phyloP scores from a whole-genome alignment of 1,140 invertebrate species.

The Ganaspis sp. region DNA sequence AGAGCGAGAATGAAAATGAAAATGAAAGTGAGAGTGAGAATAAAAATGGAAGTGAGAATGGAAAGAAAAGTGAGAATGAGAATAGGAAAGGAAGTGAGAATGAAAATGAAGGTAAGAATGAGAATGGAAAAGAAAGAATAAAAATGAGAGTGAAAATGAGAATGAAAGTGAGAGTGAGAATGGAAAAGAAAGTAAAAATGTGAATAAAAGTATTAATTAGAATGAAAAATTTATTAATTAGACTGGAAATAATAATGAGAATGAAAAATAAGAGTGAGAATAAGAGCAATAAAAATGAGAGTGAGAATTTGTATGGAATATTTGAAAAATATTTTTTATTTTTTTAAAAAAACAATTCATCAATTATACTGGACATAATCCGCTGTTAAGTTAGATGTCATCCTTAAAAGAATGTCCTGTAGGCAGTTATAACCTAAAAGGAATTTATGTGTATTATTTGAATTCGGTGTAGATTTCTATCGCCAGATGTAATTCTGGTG shows the following conservation, averaged over 20 bases:
- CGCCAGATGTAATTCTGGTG: conserved; percentile 64
- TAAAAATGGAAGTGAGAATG: conserved; percentile 7
- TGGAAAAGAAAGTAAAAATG: neutral
- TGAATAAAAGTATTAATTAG: neutral
- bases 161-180: conserved; percentile 23
- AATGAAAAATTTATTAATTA: neutral
- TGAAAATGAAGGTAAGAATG: neutral
- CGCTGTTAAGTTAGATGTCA: no score
- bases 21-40: no score
- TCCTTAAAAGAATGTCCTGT: neutral
- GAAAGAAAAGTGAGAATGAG: conserved; percentile 20
- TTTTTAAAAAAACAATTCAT: no score
- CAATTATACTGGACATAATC: no score
- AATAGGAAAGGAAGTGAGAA: no score
- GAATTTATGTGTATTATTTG: conserved; percentile 60
- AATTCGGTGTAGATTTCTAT: conserved; percentile 66
- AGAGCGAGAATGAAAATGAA: no score
- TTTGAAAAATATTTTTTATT: no score
- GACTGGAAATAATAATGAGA: no score
- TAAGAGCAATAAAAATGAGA: no score
- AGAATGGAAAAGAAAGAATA: conserved; percentile 16
- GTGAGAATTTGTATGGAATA: no score
- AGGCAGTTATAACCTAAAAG: conserved; percentile 42
- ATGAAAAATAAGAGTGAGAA: no score
- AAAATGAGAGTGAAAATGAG: neutral